Base-by-base conservation (phyloP, 2,888 invertebrate genomes). In the Phorcus lineatus region DNA sequence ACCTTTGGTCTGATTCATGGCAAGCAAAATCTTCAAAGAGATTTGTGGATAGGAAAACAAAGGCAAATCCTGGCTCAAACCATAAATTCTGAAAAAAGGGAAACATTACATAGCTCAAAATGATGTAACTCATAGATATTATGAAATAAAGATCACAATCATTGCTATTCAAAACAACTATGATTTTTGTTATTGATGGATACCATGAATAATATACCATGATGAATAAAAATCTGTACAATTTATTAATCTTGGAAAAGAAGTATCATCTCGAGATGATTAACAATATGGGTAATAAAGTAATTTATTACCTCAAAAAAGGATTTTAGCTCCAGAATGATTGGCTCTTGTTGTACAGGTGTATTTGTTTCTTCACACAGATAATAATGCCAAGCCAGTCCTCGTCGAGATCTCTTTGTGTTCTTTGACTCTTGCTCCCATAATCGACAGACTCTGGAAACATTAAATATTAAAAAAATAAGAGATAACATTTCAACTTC, bases 361-460 rank as follows among this genome's bases (percentile, higher is more conserved):
- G 77, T 77, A 74, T 80, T 75, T 76, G 54, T 28, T 28, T 74
- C 78, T 31, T 79, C 74, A 53, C 54, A 74, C 16, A 70, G 47
- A 66, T 81, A 84, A 22, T 54, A 77, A 62, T 82, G 79, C 83
- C 84, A 81, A 28, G 76, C 77, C 55, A 81, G 57, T 17, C 28
- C 40, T 19, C 24, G 52, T 11, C 85, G 75, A 3, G 76, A 31
- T 52, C 40, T 70, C 70, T 83, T 83, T 13, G 80, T 70, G 36
- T 79, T 78, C 19, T 82, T 75, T 24, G 81, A 86, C 53, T 80
- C 81, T 31, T 81, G 62, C 31, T 70, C 47, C 88, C 88, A 88
- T n/a, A 80, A 55, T 62, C 81, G 81, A 79, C 88, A 88, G 7
- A 88, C 86, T 67, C 86, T 86, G 74, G 47, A 82, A 77, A 80